Percentiles rank a stretch among this genome's conserved stretches.
These are phyloP conservation scores for Barbus barbus DNA, from an alignment of 2,113 vertebrate genomes.

Conservation along the genomic window DNA sequence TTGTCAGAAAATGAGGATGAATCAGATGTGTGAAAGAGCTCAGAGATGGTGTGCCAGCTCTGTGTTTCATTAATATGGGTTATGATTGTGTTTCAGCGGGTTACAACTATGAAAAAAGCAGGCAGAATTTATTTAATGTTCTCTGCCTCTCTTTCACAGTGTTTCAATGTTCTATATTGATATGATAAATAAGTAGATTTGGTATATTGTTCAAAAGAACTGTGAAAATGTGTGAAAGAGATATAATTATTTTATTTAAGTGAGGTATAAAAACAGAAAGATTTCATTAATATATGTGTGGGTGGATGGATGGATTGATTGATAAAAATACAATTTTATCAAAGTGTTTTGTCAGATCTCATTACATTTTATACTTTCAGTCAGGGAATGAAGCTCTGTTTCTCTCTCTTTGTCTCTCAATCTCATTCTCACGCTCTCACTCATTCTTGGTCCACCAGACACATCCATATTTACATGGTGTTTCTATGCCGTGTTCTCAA, in stretches of 20 bases:
- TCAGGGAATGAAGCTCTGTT: no score
- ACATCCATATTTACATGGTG: slow-evolving; percentile 70
- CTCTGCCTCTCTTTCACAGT: neutral
- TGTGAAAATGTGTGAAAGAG: neutral
- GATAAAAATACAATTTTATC: no score
- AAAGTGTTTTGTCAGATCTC: no score
- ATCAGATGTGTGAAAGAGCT: slow-evolving; percentile 4
- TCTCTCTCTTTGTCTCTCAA: slow-evolving; percentile 2
- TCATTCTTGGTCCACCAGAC: slow-evolving; percentile 54
- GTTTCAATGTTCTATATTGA: neutral
- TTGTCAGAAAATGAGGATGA: slow-evolving; percentile 6
- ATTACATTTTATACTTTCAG: no score
- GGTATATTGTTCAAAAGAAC: neutral
- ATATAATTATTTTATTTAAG: no score
- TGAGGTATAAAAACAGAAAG: no score
- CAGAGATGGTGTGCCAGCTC: neutral
- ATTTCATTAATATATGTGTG: no score
- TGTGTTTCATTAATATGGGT: neutral
- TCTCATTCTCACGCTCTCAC: slow-evolving; percentile 25
- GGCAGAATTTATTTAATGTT: neutral
- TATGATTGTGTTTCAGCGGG: neutral
- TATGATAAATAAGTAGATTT: neutral
- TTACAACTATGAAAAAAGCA: neutral
- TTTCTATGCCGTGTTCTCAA: slow-evolving; percentile 56
- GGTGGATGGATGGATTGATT: no score